Conservation (phyloP, 2,888 invertebrate species). For the Barypeithes pellucidus region DNA sequence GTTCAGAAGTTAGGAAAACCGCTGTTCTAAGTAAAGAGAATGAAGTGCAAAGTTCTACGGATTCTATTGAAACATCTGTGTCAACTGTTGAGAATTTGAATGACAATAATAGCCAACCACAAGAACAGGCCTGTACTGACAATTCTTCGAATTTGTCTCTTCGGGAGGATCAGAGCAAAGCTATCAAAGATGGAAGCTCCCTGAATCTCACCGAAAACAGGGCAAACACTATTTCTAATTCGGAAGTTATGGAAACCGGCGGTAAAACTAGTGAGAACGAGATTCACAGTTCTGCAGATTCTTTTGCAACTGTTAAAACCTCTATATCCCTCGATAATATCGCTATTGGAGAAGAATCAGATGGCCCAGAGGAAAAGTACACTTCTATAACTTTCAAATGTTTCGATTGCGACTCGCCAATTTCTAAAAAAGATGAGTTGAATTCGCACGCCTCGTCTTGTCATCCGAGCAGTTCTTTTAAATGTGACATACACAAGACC, state of each 20-base stretch:
- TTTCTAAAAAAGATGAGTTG: neutral
- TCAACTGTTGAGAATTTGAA: neutral
- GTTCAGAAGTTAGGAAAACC: no score
- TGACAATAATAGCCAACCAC: neutral
- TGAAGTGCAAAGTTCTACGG: neutral
- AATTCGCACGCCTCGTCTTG: neutral
- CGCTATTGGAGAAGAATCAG: neutral
- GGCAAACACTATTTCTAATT: neutral
- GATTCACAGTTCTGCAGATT: neutral
- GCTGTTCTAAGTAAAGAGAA: neutral
- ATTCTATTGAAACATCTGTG: neutral
- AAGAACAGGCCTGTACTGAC: no score
- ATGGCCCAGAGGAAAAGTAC: neutral
- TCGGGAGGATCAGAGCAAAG: neutral
- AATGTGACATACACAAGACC: neutral
- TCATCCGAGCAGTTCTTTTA: conserved; percentile 6
- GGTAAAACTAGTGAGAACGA: neutral
- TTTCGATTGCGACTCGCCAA: conserved; percentile 3
- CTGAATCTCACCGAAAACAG: neutral
- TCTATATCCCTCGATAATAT: neutral
- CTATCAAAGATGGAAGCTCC: neutral
- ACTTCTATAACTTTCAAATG: neutral
- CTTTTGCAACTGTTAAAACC: neutral
- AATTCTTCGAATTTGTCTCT: no score
- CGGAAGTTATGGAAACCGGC: neutral